Conservation (phyloP, 2,888 invertebrate species). For the Polylopha cassiicola region DNA sequence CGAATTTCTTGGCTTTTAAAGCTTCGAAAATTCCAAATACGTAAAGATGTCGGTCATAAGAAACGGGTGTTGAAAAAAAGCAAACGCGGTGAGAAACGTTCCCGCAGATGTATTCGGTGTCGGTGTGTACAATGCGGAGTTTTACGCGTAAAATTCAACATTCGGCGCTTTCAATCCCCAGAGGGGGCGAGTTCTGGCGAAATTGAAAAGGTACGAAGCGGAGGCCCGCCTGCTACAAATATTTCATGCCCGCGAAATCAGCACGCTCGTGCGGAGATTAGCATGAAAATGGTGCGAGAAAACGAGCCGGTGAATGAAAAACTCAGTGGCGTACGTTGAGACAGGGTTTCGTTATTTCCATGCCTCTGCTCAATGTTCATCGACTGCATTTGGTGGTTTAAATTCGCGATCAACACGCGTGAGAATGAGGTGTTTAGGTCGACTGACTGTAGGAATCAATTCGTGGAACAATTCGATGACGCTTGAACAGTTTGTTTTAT, state of each 20-base stretch:
- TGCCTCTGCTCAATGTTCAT: slow-evolving; percentile 14
- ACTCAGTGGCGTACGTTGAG: slow-evolving; percentile 16
- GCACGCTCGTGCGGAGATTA: slow-evolving; percentile 56
- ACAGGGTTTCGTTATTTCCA: slow-evolving; percentile 14
- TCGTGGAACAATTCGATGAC: slow-evolving; percentile 9
- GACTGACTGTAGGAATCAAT: slow-evolving; percentile 12
- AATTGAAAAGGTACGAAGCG: slow-evolving; percentile 60
- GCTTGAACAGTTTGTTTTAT: no score
- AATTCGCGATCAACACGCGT: slow-evolving; percentile 21
- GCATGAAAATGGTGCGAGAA: slow-evolving; percentile 61
- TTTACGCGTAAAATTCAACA: slow-evolving; percentile 53
- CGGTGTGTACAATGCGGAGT: slow-evolving; percentile 41
- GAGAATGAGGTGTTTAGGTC: slow-evolving; percentile 1
- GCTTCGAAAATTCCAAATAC: slow-evolving; percentile 33
- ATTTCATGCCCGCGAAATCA: slow-evolving; percentile 63
- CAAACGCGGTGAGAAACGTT: slow-evolving; percentile 17
- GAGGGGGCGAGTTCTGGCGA: slow-evolving; percentile 39
- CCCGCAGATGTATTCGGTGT: slow-evolving; percentile 26
- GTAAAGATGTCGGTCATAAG: slow-evolving; percentile 12
- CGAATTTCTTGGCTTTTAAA: slow-evolving; percentile 42
- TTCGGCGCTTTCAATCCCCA: slow-evolving; percentile 47
- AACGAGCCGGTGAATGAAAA: slow-evolving; percentile 47
- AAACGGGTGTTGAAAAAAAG: slow-evolving; percentile 12
- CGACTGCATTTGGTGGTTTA: slow-evolving; percentile 18
- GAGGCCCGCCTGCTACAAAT: slow-evolving; percentile 48